A percentile compares a stretch with the other conserved stretches of the same genome.
phyloP scores from a whole-genome alignment of 2,113 vertebrate genomes.

The Coptodon bakossiorum region DNA sequence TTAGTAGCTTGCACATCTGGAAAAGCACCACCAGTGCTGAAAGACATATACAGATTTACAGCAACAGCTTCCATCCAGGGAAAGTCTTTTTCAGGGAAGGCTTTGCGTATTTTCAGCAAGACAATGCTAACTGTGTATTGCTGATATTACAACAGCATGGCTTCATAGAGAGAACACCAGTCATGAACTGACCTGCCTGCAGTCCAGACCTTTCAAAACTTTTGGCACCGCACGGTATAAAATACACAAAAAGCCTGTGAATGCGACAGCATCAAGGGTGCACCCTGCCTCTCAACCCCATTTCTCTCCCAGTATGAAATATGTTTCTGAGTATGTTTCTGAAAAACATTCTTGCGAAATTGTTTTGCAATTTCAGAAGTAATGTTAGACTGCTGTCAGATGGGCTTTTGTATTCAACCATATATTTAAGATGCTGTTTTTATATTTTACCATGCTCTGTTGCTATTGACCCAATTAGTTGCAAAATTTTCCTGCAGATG shows the following conservation, averaged over 20 bases:
- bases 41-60: background rate
- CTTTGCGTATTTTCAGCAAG: background rate
- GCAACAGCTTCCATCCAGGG: accelerated
- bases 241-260: accelerated
- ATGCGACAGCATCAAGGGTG: background rate
- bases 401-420: background rate
- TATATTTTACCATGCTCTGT: accelerated
- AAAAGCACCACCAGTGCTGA: background rate
- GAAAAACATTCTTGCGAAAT: background rate
- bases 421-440: background rate
- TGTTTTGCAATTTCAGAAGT: background rate
- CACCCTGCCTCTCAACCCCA: background rate
- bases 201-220: accelerated
- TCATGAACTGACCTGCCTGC: background rate
- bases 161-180: background rate
- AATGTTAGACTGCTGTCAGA: accelerated
- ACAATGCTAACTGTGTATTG: accelerated
- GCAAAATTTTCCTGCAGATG: background rate
- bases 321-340: accelerated
- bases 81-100: background rate
- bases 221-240: background rate
- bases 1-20: background rate
- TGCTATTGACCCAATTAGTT: background rate
- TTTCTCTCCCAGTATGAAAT: accelerated
- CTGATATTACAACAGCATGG: accelerated